Conservation (phyloP, 2,113 vertebrate genomes). For the Spheniscus mendiculus region DNA sequence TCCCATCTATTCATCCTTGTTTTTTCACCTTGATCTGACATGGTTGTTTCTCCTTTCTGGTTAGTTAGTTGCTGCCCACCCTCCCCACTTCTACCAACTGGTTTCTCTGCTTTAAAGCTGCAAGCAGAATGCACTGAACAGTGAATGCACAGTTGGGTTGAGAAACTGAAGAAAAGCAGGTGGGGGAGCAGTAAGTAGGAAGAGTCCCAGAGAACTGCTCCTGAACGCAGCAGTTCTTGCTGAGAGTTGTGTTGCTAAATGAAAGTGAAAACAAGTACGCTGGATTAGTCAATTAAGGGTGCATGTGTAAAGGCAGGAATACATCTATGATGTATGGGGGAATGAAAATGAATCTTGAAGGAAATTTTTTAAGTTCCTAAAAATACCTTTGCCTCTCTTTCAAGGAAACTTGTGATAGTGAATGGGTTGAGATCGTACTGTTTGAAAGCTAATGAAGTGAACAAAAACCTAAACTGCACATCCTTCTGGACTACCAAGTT, state of each 20-base stretch:
- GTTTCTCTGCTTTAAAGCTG: neutral
- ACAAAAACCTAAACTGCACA: neutral
- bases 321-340: neutral
- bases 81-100: neutral
- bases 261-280: neutral
- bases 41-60: neutral
- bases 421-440: neutral
- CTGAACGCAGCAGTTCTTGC: neutral
- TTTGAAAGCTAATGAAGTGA: neutral
- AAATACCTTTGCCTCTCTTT: neutral
- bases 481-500: neutral
- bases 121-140: neutral
- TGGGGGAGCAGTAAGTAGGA: neutral
- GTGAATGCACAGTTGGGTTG: neutral
- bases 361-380: neutral
- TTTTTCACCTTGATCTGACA: neutral
- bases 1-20: neutral
- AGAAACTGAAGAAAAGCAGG: neutral
- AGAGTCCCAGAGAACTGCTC: neutral
- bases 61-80: neutral
- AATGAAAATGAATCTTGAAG: neutral
- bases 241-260: neutral
- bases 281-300: neutral
- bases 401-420: neutral
- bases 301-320: neutral